A percentile compares a stretch with the other conserved stretches of the same genome.
phyloP scores from a whole-genome alignment of 2,113 vertebrate species.

The Bujurquina vittata region DNA sequence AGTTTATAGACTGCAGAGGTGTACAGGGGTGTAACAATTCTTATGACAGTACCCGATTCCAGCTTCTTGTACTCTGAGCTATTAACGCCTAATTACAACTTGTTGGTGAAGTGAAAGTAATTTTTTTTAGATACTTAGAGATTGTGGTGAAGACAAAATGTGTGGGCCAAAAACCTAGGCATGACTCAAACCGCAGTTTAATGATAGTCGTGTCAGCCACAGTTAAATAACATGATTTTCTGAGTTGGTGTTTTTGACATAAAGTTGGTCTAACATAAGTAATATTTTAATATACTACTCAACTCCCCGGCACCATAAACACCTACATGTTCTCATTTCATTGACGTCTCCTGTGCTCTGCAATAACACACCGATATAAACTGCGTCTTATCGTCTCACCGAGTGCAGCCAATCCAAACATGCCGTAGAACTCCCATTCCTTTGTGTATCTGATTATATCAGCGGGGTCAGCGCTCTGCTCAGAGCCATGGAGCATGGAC shows the following conservation, averaged over 20 bases:
- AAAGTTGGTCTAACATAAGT: not conserved
- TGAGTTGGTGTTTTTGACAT: not conserved
- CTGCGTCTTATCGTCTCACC: slow-evolving; percentile 76
- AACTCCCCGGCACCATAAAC: not conserved
- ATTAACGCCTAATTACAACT: too few relatives aligned
- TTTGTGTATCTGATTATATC: slow-evolving; percentile 97
- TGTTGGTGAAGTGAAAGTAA: too few relatives aligned
- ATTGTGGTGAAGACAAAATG: too few relatives aligned
- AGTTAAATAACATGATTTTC: not conserved
- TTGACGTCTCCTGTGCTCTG: not conserved
- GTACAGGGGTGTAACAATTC: too few relatives aligned
- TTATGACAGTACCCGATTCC: too few relatives aligned
- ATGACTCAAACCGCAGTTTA: not conserved
- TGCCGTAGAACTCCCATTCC: slow-evolving; percentile 97
- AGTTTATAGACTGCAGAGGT: not conserved
- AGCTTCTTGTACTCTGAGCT: too few relatives aligned
- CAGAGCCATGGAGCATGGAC: slow-evolving; percentile 90
- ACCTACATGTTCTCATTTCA: not conserved
- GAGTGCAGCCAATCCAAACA: slow-evolving; percentile 91
- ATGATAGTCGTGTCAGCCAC: not conserved
- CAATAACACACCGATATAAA: not conserved
- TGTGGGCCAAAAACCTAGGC: not conserved
- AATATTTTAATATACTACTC: not conserved
- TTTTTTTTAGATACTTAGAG: too few relatives aligned
- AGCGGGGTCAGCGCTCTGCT: slow-evolving; percentile 85